Evolutionary conservation across 1,140 invertebrate species (phyloP), one percentile per base, ranked within the genome.

Genomic region (Euura saliciscinereae): DNA sequence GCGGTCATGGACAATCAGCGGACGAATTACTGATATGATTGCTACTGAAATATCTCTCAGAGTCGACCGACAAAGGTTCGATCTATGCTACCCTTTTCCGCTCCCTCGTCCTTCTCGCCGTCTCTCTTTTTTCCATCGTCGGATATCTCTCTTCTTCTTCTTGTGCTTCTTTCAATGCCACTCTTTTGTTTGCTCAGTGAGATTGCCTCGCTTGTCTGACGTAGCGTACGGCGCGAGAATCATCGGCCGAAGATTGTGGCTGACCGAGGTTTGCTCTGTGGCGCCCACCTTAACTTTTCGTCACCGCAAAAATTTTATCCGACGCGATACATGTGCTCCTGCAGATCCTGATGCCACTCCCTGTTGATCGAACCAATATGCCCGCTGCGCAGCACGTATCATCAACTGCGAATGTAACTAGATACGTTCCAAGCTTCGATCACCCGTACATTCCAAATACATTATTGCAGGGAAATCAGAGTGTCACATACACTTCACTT

Each of bases 21-120:
- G 79, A 73, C 78, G 81, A 87, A 87, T 87, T 86, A 86, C 85
- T 85, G 82, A 87, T 87, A 87, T 87, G 85, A 87, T 87, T 87
- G 85, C 85, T 85, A 87, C 86, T 85, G 85, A 87, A 85, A 84
- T 84, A 83, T 83, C 82, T 80, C 42, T 74, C n/a, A 6, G 44
- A 4, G 4, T 75, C 70, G 79, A 59, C 85, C 85, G 85, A 86
- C 85, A 86, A 87, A 86, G 85, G 77, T 82, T 42, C 72, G 75
- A 75, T 74, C 73, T 73, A 70, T 59, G 51, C 13, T 59, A n/a
- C 51, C 51, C 7, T 3, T n/a, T 59, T 59, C 51, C 51, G 10
- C 51, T n/a, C 8, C 51, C 51, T 6, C 46, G 6, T 11, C 46
- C 46, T 11, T 11, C 46, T 11, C 46, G 6, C 46, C 46, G 28